Base-by-base conservation (phyloP, 2,113 vertebrate genomes). In the Phrynosoma platyrhinos region DNA sequence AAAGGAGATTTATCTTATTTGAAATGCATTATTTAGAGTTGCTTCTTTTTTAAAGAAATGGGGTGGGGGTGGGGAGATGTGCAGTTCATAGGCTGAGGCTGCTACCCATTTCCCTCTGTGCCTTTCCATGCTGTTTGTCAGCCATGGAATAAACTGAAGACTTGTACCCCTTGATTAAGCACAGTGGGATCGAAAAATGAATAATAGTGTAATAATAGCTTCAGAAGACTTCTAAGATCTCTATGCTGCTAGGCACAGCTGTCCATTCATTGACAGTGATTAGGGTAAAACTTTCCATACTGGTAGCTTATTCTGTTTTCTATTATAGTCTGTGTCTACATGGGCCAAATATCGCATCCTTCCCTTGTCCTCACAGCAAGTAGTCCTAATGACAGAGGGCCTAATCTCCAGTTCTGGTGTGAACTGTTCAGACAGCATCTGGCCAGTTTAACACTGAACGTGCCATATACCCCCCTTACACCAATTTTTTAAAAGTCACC, bases 131-230 rank as follows among this genome's bases (percentile, higher is more conserved):
- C 79, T 77, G 83, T 72, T 62, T 87, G 91, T 92, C 55, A 83
- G 77, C 82, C 87, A 80, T 20, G 71, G 47, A 83, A 84, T 89
- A 75, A 82, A 78, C 91, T 88, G 52, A 91, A 91, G 90, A 92
- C 82, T 52, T 83, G 6, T 10, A 23, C 91, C 91, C 58, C 84
- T 91, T 91, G 81, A 71, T 83, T 40, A 89, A 87, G 92, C 89
- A 27, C 47, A 83, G 79, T 9, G 78, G 69, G 53, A 89, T 82
- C n/a, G 0, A 0, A 87, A 87, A 79, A 30, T 89, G 86, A 72
- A 47, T 88, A 53, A 30, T 3, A 64, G 47, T 69, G 42, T 64
- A 77, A 77, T 92, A 91, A 93, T 72, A 85, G 52, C 21, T 69
- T 82, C 27, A 82, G 75, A 87, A 79, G 30, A 89, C 27, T 90